These are phyloP conservation scores for Sarcophaga bullata DNA, from an alignment of 1,140 invertebrate species.

Conservation along the genomic window DNA sequence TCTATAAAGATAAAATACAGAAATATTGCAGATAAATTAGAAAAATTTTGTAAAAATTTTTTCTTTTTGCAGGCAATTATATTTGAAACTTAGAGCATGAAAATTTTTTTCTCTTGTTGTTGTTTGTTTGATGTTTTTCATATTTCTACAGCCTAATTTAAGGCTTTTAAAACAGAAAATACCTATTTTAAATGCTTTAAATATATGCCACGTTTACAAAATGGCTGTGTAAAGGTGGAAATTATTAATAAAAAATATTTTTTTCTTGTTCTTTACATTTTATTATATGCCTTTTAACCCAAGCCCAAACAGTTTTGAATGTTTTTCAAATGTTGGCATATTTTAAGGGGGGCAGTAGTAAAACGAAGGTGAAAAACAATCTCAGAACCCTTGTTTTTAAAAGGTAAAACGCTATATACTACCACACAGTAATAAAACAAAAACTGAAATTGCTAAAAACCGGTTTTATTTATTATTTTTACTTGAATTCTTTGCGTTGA, in stretches of 20 bases:
- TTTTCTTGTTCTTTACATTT: no score
- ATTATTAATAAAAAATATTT: no score
- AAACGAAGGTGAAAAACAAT: no score
- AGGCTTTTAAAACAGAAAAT: background rate
- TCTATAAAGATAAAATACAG: background rate
- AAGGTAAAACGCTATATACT: slow-evolving; percentile 7
- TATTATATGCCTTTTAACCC: no score
- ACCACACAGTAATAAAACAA: background rate
- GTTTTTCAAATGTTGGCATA: no score
- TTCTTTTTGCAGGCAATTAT: slow-evolving; percentile 25
- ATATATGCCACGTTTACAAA: background rate
- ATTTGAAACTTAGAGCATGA: slow-evolving; percentile 12
- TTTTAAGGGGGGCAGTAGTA: no score
- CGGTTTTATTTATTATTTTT: background rate
- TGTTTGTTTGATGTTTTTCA: background rate
- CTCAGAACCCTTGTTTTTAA: background rate
- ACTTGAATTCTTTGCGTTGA: background rate
- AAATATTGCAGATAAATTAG: background rate
- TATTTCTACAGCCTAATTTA: slow-evolving; percentile 11
- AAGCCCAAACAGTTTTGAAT: no score
- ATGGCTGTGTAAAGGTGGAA: background rate
- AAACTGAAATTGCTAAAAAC: slow-evolving; percentile 5
- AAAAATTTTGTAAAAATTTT: background rate
- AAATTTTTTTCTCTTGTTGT: background rate
- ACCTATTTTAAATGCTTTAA: background rate